phyloP scores from a whole-genome alignment of 1,140 invertebrate genomes.

The Argopecten irradians region DNA sequence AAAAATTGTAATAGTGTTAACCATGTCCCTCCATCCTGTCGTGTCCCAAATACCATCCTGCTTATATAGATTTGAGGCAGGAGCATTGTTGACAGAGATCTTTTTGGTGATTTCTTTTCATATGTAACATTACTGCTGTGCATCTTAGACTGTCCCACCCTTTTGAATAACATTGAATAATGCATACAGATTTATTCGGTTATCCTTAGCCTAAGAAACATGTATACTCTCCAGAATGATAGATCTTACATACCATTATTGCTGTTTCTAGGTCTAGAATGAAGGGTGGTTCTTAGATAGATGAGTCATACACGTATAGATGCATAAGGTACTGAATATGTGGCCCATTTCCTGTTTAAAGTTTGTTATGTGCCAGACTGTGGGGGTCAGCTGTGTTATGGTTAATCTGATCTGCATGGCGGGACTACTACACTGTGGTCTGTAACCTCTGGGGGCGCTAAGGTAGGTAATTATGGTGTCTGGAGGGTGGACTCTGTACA shows the following conservation, averaged over 20 bases:
- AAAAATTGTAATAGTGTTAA: too few relatives aligned
- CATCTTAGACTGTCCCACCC: too few relatives aligned
- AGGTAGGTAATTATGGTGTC: not conserved
- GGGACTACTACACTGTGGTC: not conserved
- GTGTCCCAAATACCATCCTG: too few relatives aligned
- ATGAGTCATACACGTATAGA: not conserved
- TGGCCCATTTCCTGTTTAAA: not conserved
- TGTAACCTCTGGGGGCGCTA: not conserved
- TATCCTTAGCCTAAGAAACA: too few relatives aligned
- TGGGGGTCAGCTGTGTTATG: not conserved
- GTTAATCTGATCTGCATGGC: too few relatives aligned
- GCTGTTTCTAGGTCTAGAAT: not conserved
- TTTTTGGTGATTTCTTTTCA: too few relatives aligned
- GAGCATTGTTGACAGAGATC: too few relatives aligned
- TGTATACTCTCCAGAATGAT: not conserved
- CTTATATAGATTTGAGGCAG: too few relatives aligned
- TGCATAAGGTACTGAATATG: not conserved
- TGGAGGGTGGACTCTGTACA: not conserved
- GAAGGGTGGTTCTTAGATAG: not conserved
- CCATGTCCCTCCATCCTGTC: too few relatives aligned
- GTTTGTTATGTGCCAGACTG: not conserved
- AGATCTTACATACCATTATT: not conserved
- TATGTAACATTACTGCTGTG: too few relatives aligned
- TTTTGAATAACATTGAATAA: too few relatives aligned
- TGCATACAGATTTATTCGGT: too few relatives aligned